Percentiles rank a stretch among this genome's conserved stretches.
phyloP scores from a whole-genome alignment of 53 echinoderm and acorn worm species.

The Echinarachnius parma region DNA sequence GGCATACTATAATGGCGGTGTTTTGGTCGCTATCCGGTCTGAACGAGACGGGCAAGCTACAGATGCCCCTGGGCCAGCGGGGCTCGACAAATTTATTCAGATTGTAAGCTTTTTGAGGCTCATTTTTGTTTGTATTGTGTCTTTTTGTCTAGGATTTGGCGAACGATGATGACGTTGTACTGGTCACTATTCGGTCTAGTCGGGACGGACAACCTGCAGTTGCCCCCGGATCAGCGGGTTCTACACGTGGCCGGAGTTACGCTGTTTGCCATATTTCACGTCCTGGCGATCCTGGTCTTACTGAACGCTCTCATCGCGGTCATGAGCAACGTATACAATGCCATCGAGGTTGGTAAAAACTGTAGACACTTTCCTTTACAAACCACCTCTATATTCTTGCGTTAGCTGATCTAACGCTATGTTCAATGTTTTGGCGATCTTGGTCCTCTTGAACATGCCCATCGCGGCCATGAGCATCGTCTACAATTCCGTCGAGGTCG shows the following conservation, averaged over 20 bases:
- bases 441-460: constrained; percentile 67
- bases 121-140: too few species aligned
- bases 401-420: too few species aligned
- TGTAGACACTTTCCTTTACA: too few species aligned
- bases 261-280: constrained; percentile 56
- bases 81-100: too few species aligned
- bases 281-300: constrained; percentile 66
- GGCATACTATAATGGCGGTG: too few species aligned
- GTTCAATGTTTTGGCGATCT: constrained; percentile 56
- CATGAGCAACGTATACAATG: constrained; percentile 85
- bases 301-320: constrained; percentile 86
- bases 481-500: constrained; percentile 65
- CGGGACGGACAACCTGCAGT: constrained; percentile 18
- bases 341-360: constrained; percentile 66
- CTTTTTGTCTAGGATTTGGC: not conserved
- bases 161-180: constrained; percentile 49
- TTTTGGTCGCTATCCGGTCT: constrained; percentile 71
- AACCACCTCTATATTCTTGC: too few species aligned
- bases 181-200: constrained; percentile 72
- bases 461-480: constrained; percentile 76
- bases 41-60: constrained; percentile 21
- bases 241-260: constrained; percentile 50
- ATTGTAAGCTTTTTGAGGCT: too few species aligned
- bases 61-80: constrained; percentile 37
- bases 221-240: constrained; percentile 42